Evolutionary conservation across 2,888 invertebrate genomes (phyloP).

Genomic region (Erebia epiphron): DNA sequence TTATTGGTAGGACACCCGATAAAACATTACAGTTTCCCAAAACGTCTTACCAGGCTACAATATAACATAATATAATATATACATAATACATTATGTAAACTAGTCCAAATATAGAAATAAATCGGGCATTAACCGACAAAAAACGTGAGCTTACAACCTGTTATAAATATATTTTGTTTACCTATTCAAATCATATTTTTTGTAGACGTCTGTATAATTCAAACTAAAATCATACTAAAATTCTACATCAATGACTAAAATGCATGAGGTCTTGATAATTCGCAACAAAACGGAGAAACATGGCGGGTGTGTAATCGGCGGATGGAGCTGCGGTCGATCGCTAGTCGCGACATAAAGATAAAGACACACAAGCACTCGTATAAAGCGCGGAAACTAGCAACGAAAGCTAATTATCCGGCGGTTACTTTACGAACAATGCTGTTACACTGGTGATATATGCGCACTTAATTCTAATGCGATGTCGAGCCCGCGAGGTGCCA

Average conservation of each 20-base stretch:
- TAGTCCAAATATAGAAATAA: too few relatives aligned
- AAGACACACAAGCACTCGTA: slow-evolving; percentile 16
- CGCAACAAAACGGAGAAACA: neutral
- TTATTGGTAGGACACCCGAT: too few relatives aligned
- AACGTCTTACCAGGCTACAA: too few relatives aligned
- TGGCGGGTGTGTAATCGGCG: neutral
- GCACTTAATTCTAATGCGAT: slow-evolving; percentile 76
- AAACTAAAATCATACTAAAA: too few relatives aligned
- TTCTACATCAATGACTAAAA: too few relatives aligned
- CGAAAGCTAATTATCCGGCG: slow-evolving; percentile 66
- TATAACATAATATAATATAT: too few relatives aligned
- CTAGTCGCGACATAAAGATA: slow-evolving; percentile 11
- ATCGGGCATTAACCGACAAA: too few relatives aligned
- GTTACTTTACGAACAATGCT: slow-evolving; percentile 66
- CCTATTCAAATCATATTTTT: neutral
- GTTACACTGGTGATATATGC: slow-evolving; percentile 69
- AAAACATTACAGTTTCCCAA: too few relatives aligned
- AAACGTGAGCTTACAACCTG: too few relatives aligned
- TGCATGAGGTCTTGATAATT: neutral
- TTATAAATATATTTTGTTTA: too few relatives aligned
- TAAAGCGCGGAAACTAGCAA: slow-evolving; percentile 46
- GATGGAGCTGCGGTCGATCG: neutral
- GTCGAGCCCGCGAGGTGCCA: slow-evolving; percentile 66
- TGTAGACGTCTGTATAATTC: neutral
- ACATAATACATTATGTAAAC: too few relatives aligned